Evolutionary conservation across 2,797 vertebrate species (phyloP).

Genomic region (Phaenicophaeus curvirostris): DNA sequence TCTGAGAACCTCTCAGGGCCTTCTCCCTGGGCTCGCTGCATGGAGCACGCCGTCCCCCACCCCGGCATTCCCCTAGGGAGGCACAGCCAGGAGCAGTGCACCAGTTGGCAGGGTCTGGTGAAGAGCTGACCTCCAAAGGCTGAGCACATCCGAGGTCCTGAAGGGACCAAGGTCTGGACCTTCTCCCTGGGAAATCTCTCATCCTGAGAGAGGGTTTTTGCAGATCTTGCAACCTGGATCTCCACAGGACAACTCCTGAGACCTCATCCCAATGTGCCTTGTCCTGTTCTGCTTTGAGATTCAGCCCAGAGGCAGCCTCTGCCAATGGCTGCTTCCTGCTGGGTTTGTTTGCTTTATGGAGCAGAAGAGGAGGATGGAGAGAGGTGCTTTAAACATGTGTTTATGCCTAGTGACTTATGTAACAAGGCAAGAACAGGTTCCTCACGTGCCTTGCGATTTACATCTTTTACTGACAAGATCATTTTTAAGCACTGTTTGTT

Average conservation of each 20-base stretch:
- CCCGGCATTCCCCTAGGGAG: not conserved
- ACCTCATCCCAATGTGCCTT: slow-evolving; percentile 32
- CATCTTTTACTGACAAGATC: slow-evolving; percentile 33
- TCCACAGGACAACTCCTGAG: not conserved
- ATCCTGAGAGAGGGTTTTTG: not conserved
- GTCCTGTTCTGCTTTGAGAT: not conserved
- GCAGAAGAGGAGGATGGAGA: not conserved
- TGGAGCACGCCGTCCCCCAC: not conserved
- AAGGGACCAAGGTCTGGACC: not conserved
- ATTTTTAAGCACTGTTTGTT: slow-evolving; percentile 48
- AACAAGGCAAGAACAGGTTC: slow-evolving; percentile 23
- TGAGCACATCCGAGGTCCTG: not conserved
- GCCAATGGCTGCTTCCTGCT: not conserved
- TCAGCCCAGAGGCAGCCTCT: not conserved
- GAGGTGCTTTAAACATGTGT: slow-evolving; percentile 31
- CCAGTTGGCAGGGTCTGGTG: not conserved
- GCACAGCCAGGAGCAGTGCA: not conserved
- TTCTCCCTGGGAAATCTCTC: not conserved
- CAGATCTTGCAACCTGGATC: not conserved
- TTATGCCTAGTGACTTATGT: slow-evolving; percentile 25
- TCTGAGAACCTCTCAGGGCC: not conserved
- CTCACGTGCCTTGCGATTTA: slow-evolving; percentile 59
- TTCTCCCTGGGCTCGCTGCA: not conserved
- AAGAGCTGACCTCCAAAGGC: not conserved
- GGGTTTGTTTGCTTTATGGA: not conserved